phyloP scores from a whole-genome alignment of 2,888 invertebrate genomes.

The Luperina testacea region DNA sequence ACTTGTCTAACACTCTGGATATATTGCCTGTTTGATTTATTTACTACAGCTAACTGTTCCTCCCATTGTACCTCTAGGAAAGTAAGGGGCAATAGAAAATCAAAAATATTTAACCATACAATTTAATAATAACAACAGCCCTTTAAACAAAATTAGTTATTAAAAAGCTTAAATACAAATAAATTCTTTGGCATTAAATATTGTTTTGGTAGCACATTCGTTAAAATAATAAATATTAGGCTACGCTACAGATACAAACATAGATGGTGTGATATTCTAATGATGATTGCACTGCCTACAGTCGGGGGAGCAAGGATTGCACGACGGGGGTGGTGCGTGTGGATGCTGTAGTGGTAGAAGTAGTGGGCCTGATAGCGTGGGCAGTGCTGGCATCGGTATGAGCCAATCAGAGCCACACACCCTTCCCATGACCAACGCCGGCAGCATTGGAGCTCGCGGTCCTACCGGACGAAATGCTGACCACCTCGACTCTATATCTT shows the following conservation, averaged over 20 bases:
- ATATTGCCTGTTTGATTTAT: not conserved
- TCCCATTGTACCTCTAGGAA: not conserved
- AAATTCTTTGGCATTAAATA: conserved; percentile 66
- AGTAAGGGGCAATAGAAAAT: conserved; percentile 9
- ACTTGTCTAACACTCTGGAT: not conserved
- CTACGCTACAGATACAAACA: conserved; percentile 21
- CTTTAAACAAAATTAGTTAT: conserved; percentile 56
- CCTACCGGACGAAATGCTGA: conserved; percentile 88
- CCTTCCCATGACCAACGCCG: conserved; percentile 87
- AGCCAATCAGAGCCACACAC: conserved; percentile 89
- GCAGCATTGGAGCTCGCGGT: conserved; percentile 84
- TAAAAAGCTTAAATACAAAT: conserved; percentile 58
- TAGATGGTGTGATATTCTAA: conserved; percentile 59
- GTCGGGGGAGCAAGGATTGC: conserved; percentile 85
- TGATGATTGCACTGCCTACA: conserved; percentile 87
- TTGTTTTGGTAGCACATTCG: conserved; percentile 47
- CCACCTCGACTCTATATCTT: conserved; percentile 83
- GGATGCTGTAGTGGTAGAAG: conserved; percentile 85
- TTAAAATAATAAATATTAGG: conserved; percentile 36
- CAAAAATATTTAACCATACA: conserved; percentile 46
- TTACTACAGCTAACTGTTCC: not conserved
- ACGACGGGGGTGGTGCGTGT: conserved; percentile 76
- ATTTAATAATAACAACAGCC: conserved; percentile 64
- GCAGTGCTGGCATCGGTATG: conserved; percentile 85
- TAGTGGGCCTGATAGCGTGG: conserved; percentile 82